Evolutionary conservation across 64 coral and sea anemone species (phyloP), one percentile per base, ranked within the genome.

Genomic region (Montipora capricornis): DNA sequence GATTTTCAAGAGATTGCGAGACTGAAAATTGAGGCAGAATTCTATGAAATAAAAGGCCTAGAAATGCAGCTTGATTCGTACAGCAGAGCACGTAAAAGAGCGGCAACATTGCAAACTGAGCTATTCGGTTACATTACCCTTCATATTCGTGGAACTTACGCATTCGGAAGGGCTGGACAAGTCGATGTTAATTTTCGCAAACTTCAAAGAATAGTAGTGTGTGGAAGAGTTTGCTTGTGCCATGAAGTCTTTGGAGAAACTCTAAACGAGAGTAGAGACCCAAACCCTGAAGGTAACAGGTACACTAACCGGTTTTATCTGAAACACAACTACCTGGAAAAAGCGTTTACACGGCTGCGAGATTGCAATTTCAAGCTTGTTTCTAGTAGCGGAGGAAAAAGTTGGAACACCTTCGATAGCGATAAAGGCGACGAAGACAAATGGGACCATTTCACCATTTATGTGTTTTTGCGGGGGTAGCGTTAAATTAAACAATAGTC

Each of bases 271-370:
- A 99, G 77, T 11, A 77, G 97, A 45, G 97, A 99, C 37, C 85
- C 97, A 10, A 94, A 94, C 29, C 94, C 91, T 1, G 89, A 96
- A 15, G 91, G 69, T 2, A 89, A 92, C 12, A 82, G 95, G 66
- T 99, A 99, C 64, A 99, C 97, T 16, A 99, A 94, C 62, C 61
- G 97, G 22, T 99, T 99, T 92, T 99, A 89, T 76, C 89, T 99
- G 4, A 94, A 96, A 52, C 88, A 91, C 20, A 99, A 96, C 37
- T 93, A 96, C 62, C 68, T 96, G n/a, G 97, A 99, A 73, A 88
- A 80, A n/a, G 97, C 97, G 1, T 99, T 96, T 75, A 90, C 83
- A 47, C 89, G 94, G 20, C 92, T 99, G 1, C 88, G 75, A 51
- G 89, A 94, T 74, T 75, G 76, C 14, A 92, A 93, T n/a, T 99